Base-by-base conservation (phyloP, 2,888 invertebrate genomes). In the Rhamnusium bicolor region DNA sequence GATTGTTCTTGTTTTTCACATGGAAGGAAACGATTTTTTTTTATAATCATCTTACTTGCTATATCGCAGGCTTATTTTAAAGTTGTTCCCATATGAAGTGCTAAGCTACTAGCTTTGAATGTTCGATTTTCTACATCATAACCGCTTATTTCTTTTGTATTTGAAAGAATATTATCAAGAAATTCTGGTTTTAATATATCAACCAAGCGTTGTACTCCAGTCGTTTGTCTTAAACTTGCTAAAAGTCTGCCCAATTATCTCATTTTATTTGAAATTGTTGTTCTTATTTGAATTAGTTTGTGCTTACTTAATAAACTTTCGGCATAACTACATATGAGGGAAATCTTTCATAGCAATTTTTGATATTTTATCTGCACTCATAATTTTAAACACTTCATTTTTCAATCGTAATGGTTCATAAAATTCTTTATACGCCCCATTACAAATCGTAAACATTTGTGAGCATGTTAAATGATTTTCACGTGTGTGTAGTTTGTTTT, bases 231-330 rank as follows among this genome's bases (percentile, higher is more conserved):
- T n/a, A 77, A 24, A 51, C 24, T 62, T 2, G 68, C 47, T 10
- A 76, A 58, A 0, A 76, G 61, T 65, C 69, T 58, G 1, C 61
- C 69, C 18, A 76, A 32, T 60, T 76, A 74, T 14, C 76, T 69
- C 72, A 76, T 76, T 74, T 76, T 76, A 60, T 72, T 72, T 7
- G 74, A 78, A 3, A 72, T 40, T 0, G 69, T 68, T 10, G 24
- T 62, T 56, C 24, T 40, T 16, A 71, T 71, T 69, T 77, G 69
- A 46, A 68, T 54, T n/a, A 61, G 67, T 27, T 72, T 65, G 60
- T 76, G 76, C 14, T 27, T 76, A 56, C 67, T 76, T n/a, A 74
- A n/a, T 24, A 66, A 68, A 47, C 70, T 69, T 12, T 72, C 68
- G 51, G 32, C 76, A 69, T 71, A 78, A 14, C 71, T 70, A 29